These are phyloP conservation scores for Sympetrum striolatum DNA, from an alignment of 2,888 invertebrate genomes.

Conservation along the genomic window DNA sequence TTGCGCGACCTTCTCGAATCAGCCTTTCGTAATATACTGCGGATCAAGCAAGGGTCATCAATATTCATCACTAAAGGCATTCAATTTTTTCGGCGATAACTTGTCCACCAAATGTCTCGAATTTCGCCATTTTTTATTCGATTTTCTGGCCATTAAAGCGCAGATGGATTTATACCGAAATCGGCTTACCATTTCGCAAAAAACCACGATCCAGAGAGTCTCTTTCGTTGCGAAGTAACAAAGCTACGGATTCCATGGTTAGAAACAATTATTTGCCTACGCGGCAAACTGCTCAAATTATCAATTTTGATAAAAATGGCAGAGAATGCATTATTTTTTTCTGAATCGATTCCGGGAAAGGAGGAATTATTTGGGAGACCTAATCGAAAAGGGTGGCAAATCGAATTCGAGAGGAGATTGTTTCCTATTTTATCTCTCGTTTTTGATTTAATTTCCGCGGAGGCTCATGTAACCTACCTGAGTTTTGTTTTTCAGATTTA, in stretches of 20 bases:
- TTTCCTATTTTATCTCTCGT: not conserved
- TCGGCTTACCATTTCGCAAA: not conserved
- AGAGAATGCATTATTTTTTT: not conserved
- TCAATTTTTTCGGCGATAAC: not conserved
- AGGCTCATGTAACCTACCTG: not conserved
- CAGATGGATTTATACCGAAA: not conserved
- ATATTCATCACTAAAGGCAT: conserved; percentile 12
- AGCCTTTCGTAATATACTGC: not conserved
- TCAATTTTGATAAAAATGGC: not conserved
- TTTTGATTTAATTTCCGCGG: not conserved
- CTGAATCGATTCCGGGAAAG: not conserved
- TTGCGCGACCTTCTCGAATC: not conserved
- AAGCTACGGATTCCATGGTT: not conserved
- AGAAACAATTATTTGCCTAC: not conserved
- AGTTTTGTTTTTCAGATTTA: not conserved
- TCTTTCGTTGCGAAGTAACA: not conserved
- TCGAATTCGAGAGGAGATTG: not conserved
- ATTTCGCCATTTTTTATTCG: not conserved
- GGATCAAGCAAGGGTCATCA: conserved; percentile 1
- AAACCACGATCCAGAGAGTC: not conserved
- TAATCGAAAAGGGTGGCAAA: not conserved
- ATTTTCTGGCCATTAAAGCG: not conserved
- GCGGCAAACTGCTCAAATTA: not conserved
- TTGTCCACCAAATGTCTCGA: not conserved
- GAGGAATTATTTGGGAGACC: not conserved